A percentile compares a stretch with the other conserved stretches of the same genome.
These are phyloP conservation scores for Eulemur coronatus DNA, from an alignment of 2,797 vertebrate species.

Conservation along the genomic window DNA sequence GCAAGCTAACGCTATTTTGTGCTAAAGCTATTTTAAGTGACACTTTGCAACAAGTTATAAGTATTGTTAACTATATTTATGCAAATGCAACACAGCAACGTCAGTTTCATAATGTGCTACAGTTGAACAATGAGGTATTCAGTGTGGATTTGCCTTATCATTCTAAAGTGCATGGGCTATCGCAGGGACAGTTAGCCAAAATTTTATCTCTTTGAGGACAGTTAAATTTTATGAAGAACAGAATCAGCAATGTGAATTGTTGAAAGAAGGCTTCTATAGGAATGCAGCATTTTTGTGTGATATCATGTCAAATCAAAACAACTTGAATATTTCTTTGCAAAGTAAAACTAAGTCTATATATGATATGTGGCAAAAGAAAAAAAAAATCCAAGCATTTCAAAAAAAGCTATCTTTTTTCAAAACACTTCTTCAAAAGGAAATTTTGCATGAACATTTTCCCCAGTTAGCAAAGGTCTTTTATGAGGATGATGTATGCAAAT, in stretches of 20 bases:
- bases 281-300: not conserved
- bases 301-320: not conserved
- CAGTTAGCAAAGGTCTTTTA: not conserved
- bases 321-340: not conserved
- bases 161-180: not conserved
- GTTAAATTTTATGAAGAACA: not conserved
- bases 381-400: not conserved
- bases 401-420: not conserved
- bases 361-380: not conserved
- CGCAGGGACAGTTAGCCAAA: not conserved
- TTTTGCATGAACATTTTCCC: not conserved
- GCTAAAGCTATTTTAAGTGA: not conserved
- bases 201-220: not conserved
- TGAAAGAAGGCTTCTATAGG: not conserved
- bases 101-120: not conserved
- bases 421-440: not conserved
- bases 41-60: not conserved
- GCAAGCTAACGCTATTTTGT: not conserved
- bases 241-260: not conserved
- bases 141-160: not conserved
- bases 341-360: not conserved
- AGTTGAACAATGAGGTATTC: not conserved
- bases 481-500: not conserved
- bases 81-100: not conserved
- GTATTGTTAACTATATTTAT: not conserved